phyloP scores from a whole-genome alignment of 2,888 invertebrate species.

The Cylindroiulus punctatus region DNA sequence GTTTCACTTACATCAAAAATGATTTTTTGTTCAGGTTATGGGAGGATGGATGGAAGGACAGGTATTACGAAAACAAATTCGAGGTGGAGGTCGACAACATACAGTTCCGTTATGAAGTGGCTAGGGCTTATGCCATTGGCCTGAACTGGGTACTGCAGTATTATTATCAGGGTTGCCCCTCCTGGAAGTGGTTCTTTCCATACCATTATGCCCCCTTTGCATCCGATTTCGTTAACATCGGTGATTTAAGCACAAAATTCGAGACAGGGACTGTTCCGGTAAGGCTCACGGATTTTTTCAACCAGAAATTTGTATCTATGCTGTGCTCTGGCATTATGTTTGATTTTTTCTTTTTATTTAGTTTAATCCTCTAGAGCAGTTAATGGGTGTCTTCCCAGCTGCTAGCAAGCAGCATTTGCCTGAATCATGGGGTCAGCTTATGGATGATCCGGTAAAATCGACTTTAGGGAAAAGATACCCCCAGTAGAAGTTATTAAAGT shows the following conservation, averaged over 20 bases:
- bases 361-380: constrained; percentile 96
- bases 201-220: constrained; percentile 99
- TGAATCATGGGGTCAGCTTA: constrained; percentile 88
- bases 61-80: constrained; percentile 96
- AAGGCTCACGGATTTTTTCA: constrained; percentile 65
- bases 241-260: constrained; percentile 85
- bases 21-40: constrained; percentile 72
- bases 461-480: too few relatives aligned
- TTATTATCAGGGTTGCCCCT: constrained; percentile 99
- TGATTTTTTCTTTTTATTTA: constrained; percentile 65
- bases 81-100: constrained; percentile 79
- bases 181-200: constrained; percentile 99
- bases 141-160: constrained; percentile 98
- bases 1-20: not conserved
- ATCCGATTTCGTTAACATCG: constrained; percentile 94
- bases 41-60: constrained; percentile 98
- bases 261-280: constrained; percentile 89
- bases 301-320: not conserved
- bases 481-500: too few relatives aligned
- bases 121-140: constrained; percentile 92
- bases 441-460: constrained; percentile 91
- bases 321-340: too few relatives aligned
- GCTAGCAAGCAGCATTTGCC: constrained; percentile 96
- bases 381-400: constrained; percentile 99
- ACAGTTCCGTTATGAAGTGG: constrained; percentile 90